Conservation (phyloP, 2,888 invertebrate species). For the Agrochola lychnidis region DNA sequence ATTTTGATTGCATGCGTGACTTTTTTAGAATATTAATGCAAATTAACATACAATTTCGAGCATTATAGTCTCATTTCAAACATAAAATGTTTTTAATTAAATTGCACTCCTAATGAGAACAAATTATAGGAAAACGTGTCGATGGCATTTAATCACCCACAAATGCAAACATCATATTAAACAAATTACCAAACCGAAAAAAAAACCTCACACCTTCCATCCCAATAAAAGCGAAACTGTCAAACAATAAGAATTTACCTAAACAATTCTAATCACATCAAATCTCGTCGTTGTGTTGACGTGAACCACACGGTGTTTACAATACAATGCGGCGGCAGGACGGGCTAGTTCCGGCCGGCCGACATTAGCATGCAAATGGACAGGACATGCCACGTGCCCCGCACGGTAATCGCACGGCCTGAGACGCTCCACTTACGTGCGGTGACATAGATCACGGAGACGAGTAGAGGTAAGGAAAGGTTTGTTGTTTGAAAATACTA, state of each 20-base stretch:
- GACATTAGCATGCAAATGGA: slow-evolving; percentile 72
- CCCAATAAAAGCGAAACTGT: slow-evolving; percentile 47
- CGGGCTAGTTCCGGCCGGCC: slow-evolving; percentile 51
- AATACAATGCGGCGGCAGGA: slow-evolving; percentile 57
- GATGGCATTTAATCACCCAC: background rate
- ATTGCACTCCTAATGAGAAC: slow-evolving; percentile 4
- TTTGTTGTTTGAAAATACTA: background rate
- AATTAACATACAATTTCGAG: too few relatives aligned
- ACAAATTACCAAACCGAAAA: background rate
- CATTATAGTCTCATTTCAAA: too few relatives aligned
- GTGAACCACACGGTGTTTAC: slow-evolving; percentile 65
- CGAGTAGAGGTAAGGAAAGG: background rate
- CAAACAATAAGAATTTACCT: background rate
- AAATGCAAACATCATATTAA: background rate
- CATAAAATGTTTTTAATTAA: background rate
- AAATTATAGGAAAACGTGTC: slow-evolving; percentile 17
- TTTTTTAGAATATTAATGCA: too few relatives aligned
- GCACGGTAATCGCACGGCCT: slow-evolving; percentile 56
- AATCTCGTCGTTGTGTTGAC: slow-evolving; percentile 44
- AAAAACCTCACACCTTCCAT: background rate
- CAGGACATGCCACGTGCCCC: slow-evolving; percentile 64
- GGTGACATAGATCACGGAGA: slow-evolving; percentile 43
- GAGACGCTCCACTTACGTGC: slow-evolving; percentile 50
- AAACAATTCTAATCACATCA: slow-evolving; percentile 54
- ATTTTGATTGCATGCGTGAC: too few relatives aligned